These are phyloP conservation scores for Perodicticus potto DNA, from an alignment of 2,797 vertebrate genomes.

Conservation along the genomic window DNA sequence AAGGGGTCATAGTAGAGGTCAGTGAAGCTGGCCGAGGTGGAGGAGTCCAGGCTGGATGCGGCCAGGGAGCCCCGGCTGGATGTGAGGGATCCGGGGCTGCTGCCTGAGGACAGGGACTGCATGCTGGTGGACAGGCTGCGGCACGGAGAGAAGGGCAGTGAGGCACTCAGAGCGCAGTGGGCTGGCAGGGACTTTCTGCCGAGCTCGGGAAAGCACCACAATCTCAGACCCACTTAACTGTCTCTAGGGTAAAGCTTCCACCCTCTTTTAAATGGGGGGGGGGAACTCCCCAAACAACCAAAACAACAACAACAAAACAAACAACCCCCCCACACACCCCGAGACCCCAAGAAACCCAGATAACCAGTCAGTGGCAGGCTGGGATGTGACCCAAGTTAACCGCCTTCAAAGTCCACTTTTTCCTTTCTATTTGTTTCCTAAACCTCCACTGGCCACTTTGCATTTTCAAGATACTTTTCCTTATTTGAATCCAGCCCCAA, in stretches of 20 bases:
- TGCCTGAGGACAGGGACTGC: conserved; percentile 97
- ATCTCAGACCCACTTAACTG: not conserved
- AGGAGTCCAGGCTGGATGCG: conserved; percentile 95
- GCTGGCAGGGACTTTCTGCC: not conserved
- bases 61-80: conserved; percentile 96
- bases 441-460: not conserved
- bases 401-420: not conserved
- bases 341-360: accelerated
- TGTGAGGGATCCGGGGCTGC: conserved; percentile 95
- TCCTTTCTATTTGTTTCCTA: not conserved
- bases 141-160: conserved; percentile 24
- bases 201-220: conserved; percentile 59
- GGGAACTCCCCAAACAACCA: no score
- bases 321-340: no score
- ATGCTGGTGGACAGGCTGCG: conserved; percentile 96
- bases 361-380: not conserved
- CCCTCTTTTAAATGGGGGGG: not conserved
- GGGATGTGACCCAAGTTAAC: not conserved
- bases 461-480: not conserved
- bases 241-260: not conserved
- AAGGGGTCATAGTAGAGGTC: conserved; percentile 95
- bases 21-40: conserved; percentile 96
- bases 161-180: conserved; percentile 20
- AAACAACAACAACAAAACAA: not conserved
- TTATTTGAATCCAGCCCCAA: not conserved